Conservation (phyloP, 2,888 invertebrate genomes). For the Latheticus oryzae region DNA sequence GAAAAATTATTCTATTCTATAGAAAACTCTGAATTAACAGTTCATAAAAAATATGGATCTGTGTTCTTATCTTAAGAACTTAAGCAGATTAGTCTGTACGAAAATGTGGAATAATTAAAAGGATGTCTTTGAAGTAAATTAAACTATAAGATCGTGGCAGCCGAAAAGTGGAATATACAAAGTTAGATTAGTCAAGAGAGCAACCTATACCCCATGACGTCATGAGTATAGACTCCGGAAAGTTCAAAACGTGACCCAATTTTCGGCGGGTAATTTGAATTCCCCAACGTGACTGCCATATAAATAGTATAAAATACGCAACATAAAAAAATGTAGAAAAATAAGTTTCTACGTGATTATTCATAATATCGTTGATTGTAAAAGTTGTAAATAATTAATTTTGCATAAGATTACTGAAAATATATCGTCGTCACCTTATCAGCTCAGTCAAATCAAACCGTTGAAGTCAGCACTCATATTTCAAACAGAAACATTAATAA, state of each 20-base stretch:
- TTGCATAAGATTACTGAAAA: slow-evolving; percentile 23
- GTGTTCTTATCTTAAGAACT: too few relatives aligned
- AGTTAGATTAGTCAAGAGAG: slow-evolving; percentile 1
- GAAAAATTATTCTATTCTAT: too few relatives aligned
- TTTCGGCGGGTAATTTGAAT: slow-evolving; percentile 17
- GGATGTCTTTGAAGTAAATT: too few relatives aligned
- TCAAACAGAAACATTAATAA: slow-evolving; percentile 20
- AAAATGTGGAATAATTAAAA: too few relatives aligned
- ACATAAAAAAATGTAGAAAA: neutral
- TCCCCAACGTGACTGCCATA: slow-evolving; percentile 3
- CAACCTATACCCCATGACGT: too few relatives aligned
- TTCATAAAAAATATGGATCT: too few relatives aligned
- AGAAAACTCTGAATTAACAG: too few relatives aligned
- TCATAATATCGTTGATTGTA: slow-evolving; percentile 7
- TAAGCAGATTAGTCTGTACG: too few relatives aligned
- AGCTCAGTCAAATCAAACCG: slow-evolving; percentile 1
- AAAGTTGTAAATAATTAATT: slow-evolving; percentile 30
- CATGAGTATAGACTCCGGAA: neutral
- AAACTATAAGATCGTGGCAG: too few relatives aligned
- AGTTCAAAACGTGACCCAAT: slow-evolving; percentile 17
- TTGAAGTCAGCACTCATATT: slow-evolving; percentile 11
- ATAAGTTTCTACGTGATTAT: slow-evolving; percentile 1
- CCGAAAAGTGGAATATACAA: neutral
- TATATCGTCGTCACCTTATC: slow-evolving; percentile 20
- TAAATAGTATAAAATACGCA: neutral